Evolutionary conservation across 2,888 invertebrate genomes (phyloP).

Genomic region (Ormyrus labotus): DNA sequence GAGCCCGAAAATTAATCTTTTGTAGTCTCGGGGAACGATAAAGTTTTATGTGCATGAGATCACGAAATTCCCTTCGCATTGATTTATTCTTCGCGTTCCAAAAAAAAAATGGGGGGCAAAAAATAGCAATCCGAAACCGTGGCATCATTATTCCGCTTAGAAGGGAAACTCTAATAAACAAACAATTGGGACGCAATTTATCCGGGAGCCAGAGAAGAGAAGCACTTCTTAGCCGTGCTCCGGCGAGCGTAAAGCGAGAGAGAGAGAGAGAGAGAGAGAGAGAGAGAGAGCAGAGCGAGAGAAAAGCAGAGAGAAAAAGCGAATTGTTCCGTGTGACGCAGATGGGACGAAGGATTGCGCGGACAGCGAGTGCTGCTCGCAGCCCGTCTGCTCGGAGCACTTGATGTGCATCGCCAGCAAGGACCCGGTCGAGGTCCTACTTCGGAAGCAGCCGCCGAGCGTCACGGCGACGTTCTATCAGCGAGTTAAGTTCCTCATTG

Average conservation of each 20-base stretch:
- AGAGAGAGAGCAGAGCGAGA: neutral
- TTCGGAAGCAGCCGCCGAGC: constrained; percentile 96
- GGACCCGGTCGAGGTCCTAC: constrained; percentile 96
- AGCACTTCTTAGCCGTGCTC: no score
- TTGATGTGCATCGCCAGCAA: constrained; percentile 97
- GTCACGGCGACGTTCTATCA: constrained; percentile 98
- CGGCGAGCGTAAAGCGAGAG: neutral
- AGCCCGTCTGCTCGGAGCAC: constrained; percentile 90
- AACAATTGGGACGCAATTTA: no score
- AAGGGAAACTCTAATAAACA: constrained; percentile 7
- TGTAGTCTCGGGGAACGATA: constrained; percentile 5
- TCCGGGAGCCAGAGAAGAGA: no score
- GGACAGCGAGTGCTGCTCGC: constrained; percentile 98
- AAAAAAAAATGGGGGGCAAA: no score
- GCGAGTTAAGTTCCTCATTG: constrained; percentile 97
- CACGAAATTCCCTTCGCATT: neutral
- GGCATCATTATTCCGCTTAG: no score
- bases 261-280: neutral
- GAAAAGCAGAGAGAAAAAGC: neutral
- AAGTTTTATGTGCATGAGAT: constrained; percentile 8
- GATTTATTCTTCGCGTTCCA: neutral
- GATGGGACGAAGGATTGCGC: constrained; percentile 99
- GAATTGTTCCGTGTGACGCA: constrained; percentile 73
- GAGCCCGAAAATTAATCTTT: constrained; percentile 36
- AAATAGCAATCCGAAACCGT: no score